Conservation (phyloP, 2,888 invertebrate genomes). For the Sarcophaga variegata region DNA sequence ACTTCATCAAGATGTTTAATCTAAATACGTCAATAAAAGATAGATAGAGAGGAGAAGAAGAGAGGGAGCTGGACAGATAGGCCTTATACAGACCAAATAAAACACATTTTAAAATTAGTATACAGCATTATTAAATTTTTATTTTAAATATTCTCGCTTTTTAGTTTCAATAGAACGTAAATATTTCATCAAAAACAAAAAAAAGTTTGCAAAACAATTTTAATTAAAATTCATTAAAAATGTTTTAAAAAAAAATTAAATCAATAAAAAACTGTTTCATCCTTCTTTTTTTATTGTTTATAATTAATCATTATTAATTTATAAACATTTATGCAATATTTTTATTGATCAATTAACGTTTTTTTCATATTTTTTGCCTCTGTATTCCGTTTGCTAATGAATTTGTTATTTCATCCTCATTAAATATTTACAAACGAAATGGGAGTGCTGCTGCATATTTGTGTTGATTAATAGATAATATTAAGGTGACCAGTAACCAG, state of each 20-base stretch:
- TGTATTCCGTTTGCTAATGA: not conserved
- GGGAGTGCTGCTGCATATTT: slow-evolving; percentile 26
- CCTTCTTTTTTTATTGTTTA: not conserved
- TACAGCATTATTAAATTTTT: not conserved
- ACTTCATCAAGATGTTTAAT: slow-evolving; percentile 46
- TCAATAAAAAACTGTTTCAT: not conserved
- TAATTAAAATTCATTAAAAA: too few relatives aligned
- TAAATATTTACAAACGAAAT: slow-evolving; percentile 30
- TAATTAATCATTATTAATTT: slow-evolving; percentile 46
- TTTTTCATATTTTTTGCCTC: slow-evolving; percentile 20
- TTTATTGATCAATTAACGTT: slow-evolving; percentile 52
- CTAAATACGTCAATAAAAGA: slow-evolving; percentile 17
- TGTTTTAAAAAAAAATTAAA: too few relatives aligned
- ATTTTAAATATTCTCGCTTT: too few relatives aligned
- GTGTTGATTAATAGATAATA: not conserved
- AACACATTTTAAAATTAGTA: slow-evolving; percentile 41
- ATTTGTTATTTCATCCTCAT: not conserved
- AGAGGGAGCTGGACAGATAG: not conserved
- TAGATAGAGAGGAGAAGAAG: not conserved
- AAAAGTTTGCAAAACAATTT: too few relatives aligned
- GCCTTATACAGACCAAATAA: not conserved
- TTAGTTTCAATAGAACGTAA: too few relatives aligned
- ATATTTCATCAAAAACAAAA: too few relatives aligned
- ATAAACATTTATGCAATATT: slow-evolving; percentile 31
- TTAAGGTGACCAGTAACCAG: slow-evolving; percentile 18